Evolutionary conservation across 2,113 vertebrate species (phyloP).

Genomic region (Bos indicus): DNA sequence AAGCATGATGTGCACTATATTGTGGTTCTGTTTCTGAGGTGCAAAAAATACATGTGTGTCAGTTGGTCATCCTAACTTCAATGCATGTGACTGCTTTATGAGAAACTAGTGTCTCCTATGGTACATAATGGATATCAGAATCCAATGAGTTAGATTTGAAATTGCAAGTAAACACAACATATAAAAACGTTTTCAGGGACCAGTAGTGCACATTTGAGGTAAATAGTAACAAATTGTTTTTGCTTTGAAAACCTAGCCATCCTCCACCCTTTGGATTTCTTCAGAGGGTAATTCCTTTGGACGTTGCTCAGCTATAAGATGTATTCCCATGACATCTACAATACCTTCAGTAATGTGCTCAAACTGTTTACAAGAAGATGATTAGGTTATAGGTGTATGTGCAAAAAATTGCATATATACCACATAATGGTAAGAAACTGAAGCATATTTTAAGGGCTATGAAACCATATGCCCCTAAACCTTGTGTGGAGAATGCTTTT

Average conservation of each 20-base stretch:
- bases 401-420: slow-evolving; percentile 75
- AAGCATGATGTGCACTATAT: slow-evolving; percentile 75
- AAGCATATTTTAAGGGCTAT: slow-evolving; percentile 60
- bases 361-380: slow-evolving; percentile 70
- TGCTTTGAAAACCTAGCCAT: slow-evolving; percentile 70
- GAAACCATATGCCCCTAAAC: slow-evolving; percentile 71
- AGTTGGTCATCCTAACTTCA: slow-evolving; percentile 79
- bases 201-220: slow-evolving; percentile 71
- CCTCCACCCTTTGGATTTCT: slow-evolving; percentile 59
- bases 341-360: slow-evolving; percentile 61
- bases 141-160: slow-evolving; percentile 76
- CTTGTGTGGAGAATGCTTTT: slow-evolving; percentile 80
- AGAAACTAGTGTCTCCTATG: slow-evolving; percentile 81
- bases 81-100: slow-evolving; percentile 90
- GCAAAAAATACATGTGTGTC: slow-evolving; percentile 67
- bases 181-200: slow-evolving; percentile 71
- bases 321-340: slow-evolving; percentile 16
- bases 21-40: slow-evolving; percentile 75
- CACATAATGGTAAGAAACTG: slow-evolving; percentile 62
- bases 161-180: slow-evolving; percentile 68
- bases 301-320: background rate
- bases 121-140: slow-evolving; percentile 80
- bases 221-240: slow-evolving; percentile 65
- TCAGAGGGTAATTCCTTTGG: slow-evolving; percentile 32
- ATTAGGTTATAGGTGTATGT: slow-evolving; percentile 65